Base-by-base conservation (phyloP, 1,140 invertebrate genomes). In the Trachelipus rathkii region DNA sequence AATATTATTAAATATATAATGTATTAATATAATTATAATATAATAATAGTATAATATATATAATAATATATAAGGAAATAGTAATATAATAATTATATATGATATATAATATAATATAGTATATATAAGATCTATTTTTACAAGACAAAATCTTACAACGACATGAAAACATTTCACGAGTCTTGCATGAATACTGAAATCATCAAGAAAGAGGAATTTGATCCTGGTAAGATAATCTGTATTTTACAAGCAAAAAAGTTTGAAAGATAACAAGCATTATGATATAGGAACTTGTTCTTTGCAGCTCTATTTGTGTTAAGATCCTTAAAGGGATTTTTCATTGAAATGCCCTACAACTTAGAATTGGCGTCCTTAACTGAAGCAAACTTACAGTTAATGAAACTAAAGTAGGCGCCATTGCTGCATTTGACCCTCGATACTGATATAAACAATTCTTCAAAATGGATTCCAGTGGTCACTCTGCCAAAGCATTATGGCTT, bases 321-420 rank as follows among this genome's bases (percentile, higher is more conserved):
- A 21, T 21, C 44, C 5, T 71, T 75, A 53, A 53, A 73, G 53
- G 15, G 72, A 19, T 78, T 78, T 44, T 74, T 73, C 13, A 71
- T 78, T n/a, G 74, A 73, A 8, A 70, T 44, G 10, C 77, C 44
- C 10, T 78, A 75, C 50, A n/a, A 76, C 15, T 2, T 11, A 13
- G 23, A 72, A 43, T 9, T 21, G 0, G 75, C 74, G 77, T 50
- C 75, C 71, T 71, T 78, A 45, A 78, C 77, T 24, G 45, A 72
- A 44, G 77, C 77, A 33, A 19, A 73, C n/a, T 13, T 78, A 50
- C 44, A 78, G 45, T 60, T 78, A 24, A 3, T 78, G 21, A 71
- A 44, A 11, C 23, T 76, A 9, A 78, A 78, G 44, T 73, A 69
- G 0, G 77, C 71, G 3, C 77, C 77, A 0, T 43, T 78, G 15